Base-by-base conservation (phyloP, 2,888 invertebrate genomes). In the Artemia sp. region DNA sequence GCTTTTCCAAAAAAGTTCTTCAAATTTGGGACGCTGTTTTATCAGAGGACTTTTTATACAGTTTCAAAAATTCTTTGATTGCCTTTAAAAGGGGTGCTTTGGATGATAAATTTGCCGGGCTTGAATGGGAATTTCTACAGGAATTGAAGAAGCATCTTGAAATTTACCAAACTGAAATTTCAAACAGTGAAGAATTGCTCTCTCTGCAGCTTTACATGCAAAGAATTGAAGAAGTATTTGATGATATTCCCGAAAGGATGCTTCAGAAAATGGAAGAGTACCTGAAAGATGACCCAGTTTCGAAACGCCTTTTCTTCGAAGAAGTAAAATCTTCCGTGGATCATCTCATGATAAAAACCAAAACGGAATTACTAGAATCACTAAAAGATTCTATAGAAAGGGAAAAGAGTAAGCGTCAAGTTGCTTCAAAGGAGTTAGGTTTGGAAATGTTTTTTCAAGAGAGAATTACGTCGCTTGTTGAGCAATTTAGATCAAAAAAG, bases 1-100 rank as follows among this genome's bases (percentile, higher is more conserved):
- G 24, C n/a, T 58, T 58, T 58, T n/a, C 12, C 10, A 11, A 24
- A 8, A n/a, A 24, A 8, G 64, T 58, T 24, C n/a, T 24, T 58
- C 14, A 58, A 10, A 58, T 58, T 58, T 58, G 64, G 64, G 8
- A 58, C n/a, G 64, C 64, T 9, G 64, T 58, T 58, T 24, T 58
- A 11, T 19, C n/a, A 1, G 64, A 58, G 9, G 64, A 58, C 11
- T 58, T 58, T 2, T 19, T 58, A 8, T 58, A 19, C 24, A 58
- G 64, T 2, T 58, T 58, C 64, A 58, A 58, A 2, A 58, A 58
- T 24, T 58, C 64, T n/a, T 24, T 58, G 9, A 58, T 58, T 10
- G 64, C 64, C n/a, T 19, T n/a, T 24, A 58, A 58, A 11, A n/a
- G 64, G 64, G 24, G 14, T 2, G 64, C n/a, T 24, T 10, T 58